Percentiles rank a stretch among this genome's conserved stretches.
Evolutionary conservation across 2,113 vertebrate genomes (phyloP).

Genomic region (Zosterops japonicus): DNA sequence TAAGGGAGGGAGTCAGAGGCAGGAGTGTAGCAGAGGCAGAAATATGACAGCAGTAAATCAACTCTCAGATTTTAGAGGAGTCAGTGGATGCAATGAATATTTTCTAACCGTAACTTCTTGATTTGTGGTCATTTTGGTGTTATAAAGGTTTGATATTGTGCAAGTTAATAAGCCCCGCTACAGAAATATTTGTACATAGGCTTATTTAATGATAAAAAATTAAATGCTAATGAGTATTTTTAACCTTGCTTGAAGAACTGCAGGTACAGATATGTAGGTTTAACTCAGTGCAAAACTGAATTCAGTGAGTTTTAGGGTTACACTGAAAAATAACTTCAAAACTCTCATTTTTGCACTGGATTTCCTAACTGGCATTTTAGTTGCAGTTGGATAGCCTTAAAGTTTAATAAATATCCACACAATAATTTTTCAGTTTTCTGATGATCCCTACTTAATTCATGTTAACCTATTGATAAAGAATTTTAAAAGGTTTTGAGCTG

Average conservation of each 20-base stretch:
- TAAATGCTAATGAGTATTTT: not conserved
- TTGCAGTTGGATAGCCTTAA: not conserved
- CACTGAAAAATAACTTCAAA: not conserved
- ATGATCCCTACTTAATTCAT: not conserved
- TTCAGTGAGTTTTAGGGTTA: not conserved
- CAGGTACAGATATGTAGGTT: not conserved
- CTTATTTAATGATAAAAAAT: not conserved
- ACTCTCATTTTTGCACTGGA: not conserved
- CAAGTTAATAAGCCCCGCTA: not conserved
- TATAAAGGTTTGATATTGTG: not conserved
- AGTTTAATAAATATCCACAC: not conserved
- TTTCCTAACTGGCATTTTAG: not conserved
- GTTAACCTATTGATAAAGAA: not conserved
- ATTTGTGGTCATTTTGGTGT: not conserved
- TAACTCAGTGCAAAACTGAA: not conserved
- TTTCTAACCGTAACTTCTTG: not conserved
- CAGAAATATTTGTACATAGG: not conserved
- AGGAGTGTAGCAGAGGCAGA: not conserved
- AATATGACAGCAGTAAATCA: not conserved
- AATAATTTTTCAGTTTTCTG: not conserved
- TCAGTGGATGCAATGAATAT: not conserved
- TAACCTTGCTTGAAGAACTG: not conserved
- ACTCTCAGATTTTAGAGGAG: not conserved
- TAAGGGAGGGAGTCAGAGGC: not conserved
- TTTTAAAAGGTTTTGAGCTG: not conserved